Base-by-base conservation (phyloP, 1,140 invertebrate genomes). In the Papilio glaucus region DNA sequence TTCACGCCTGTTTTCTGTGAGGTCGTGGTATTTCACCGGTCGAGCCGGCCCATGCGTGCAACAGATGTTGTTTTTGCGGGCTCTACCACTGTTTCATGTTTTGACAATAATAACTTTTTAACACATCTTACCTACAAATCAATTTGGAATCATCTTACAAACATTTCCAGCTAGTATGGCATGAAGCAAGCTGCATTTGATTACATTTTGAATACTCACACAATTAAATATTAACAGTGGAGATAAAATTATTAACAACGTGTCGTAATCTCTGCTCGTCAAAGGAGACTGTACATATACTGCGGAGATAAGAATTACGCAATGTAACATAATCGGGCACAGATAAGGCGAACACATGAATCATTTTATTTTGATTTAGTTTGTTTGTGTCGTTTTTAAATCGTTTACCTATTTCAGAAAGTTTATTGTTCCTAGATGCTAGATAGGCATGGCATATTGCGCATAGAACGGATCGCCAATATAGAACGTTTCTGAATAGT, bases 221-320 rank as follows among this genome's bases (percentile, higher is more conserved):
- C 18, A 42, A 18, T 45, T 42, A 62, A 72, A 72, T 72, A 72
- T 72, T 67, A 72, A 72, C 41, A 39, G 4, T 37, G n/a, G n/a
- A 45, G 71, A 72, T 61, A 65, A 65, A 72, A 62, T 49, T 65
- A 72, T 72, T 72, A 67, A 72, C 60, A 65, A 53, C 7, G 15
- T 49, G 26, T 37, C 45, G 41, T 49, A 72, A 72, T 72, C 65
- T 69, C 24, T 13, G 67, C 42, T 69, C 67, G 67, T 53, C 67
- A 49, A 69, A 69, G 65, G 24, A 68, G 67, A 69, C 65, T 68
- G 65, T 53, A 33, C 42, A 53, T n/a, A n/a, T 13, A 69, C 26
- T 42, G n/a, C 7, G 65, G 26, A 53, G 67, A 69, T 69, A 69
- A 69, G 8, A 53, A 69, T 69, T 69, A 69, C 42, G 67, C 67